These are phyloP conservation scores for Acanthurus lineatus DNA, from an alignment of 2,797 vertebrate species.

Conservation along the genomic window DNA sequence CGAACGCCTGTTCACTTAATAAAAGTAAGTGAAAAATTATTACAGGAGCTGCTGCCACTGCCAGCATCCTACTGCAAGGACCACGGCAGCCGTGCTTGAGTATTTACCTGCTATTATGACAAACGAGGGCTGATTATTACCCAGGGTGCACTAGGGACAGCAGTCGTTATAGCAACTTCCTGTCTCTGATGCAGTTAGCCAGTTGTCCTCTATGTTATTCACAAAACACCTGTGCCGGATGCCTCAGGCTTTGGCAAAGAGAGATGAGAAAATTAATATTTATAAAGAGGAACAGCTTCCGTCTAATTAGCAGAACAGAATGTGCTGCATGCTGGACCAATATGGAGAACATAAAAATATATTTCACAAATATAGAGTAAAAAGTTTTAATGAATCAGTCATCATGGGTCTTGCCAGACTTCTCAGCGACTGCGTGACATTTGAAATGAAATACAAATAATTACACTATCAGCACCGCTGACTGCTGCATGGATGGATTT, in stretches of 20 bases:
- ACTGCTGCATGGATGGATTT: conserved; percentile 23
- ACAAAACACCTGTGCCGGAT: conserved; percentile 78
- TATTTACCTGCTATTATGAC: conserved; percentile 84
- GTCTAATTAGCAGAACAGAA: conserved; percentile 60
- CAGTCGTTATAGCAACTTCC: conserved; percentile 79
- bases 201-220: conserved; percentile 72
- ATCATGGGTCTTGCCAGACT: neutral
- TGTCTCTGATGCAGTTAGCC: conserved; percentile 74
- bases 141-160: conserved; percentile 78
- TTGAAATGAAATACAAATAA: conserved; percentile 1
- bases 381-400: neutral
- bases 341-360: conserved; percentile 14
- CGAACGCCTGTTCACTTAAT: conserved; percentile 46
- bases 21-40: conserved; percentile 62
- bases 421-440: conserved; percentile 4
- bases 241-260: conserved; percentile 73
- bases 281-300: conserved; percentile 66
- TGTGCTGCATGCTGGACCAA: conserved; percentile 28
- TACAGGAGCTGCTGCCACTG: conserved; percentile 35
- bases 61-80: conserved; percentile 66
- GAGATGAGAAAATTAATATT: conserved; percentile 73
- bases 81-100: conserved; percentile 50
- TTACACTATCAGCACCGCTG: conserved; percentile 1
- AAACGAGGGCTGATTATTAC: conserved; percentile 84
- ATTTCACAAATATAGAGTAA: neutral